These are phyloP conservation scores for Otus scops DNA, from an alignment of 2,797 vertebrate genomes.

Conservation along the genomic window DNA sequence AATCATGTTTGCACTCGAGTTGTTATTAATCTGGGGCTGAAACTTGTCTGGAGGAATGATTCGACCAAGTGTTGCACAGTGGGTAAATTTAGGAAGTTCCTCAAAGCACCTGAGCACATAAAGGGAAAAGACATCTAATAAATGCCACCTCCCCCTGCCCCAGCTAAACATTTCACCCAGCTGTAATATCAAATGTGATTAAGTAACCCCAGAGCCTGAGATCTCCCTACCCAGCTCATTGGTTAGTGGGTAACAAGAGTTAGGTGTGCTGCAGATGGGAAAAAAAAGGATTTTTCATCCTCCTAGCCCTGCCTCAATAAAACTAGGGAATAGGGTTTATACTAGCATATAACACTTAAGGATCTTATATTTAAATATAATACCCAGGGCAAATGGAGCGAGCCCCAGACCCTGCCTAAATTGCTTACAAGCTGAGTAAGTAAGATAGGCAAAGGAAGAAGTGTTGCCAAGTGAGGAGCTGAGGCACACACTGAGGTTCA, in stretches of 20 bases:
- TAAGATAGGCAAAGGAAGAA: not conserved
- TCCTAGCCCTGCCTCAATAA: not conserved
- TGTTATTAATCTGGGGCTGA: not conserved
- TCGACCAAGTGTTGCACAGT: not conserved
- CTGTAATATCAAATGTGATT: not conserved
- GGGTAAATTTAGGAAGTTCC: slow-evolving; percentile 5
- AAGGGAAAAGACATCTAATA: not conserved
- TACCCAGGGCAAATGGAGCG: not conserved
- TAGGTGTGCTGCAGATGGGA: not conserved
- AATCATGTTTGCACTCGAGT: not conserved
- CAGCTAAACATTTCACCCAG: not conserved
- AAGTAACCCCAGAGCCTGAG: not conserved
- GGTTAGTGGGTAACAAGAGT: not conserved
- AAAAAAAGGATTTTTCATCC: not conserved
- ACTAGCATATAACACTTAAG: not conserved
- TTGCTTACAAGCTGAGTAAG: not conserved
- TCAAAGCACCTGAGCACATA: not conserved
- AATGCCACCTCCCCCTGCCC: not conserved
- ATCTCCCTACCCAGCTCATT: not conserved
- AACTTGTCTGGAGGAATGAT: not conserved
- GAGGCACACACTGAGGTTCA: not conserved
- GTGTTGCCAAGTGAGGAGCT: not conserved
- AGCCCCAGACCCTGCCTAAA: not conserved
- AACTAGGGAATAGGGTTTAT: not conserved
- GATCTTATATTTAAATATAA: not conserved